These are phyloP conservation scores for Stigmatopora nigra DNA, from an alignment of 2,113 vertebrate species.

Conservation along the genomic window DNA sequence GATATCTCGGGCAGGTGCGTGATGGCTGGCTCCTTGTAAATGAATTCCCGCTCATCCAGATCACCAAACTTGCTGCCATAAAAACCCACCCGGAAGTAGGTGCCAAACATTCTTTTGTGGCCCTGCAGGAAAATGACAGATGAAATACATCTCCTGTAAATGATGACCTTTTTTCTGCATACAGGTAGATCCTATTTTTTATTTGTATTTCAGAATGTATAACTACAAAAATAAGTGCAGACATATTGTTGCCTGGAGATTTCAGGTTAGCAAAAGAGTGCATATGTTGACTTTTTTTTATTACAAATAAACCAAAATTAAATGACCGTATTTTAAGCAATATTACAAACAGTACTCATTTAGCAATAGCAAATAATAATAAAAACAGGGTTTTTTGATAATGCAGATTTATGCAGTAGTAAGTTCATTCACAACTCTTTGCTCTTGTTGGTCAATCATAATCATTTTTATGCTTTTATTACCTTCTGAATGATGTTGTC, in stretches of 20 bases:
- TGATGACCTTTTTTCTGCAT: slow-evolving; percentile 6
- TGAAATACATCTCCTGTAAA: neutral
- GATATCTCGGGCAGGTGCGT: slow-evolving; percentile 97
- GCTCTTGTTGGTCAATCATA: too few species aligned
- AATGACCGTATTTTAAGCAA: too few species aligned
- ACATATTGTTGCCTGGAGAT: too few species aligned
- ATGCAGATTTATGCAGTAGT: too few species aligned
- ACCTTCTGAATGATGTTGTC: slow-evolving; percentile 92
- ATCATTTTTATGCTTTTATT: slow-evolving; percentile 25
- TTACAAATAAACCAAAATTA: too few species aligned
- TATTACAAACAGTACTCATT: too few species aligned
- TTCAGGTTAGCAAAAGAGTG: too few species aligned
- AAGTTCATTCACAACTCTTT: too few species aligned
- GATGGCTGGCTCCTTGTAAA: slow-evolving; percentile 96
- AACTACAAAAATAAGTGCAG: too few species aligned
- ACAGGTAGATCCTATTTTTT: neutral
- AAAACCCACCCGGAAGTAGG: slow-evolving; percentile 98
- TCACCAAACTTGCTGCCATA: slow-evolving; percentile 94
- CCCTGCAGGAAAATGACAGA: slow-evolving; percentile 68
- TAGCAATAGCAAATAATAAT: too few species aligned
- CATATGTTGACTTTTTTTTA: too few species aligned
- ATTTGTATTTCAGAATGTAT: neutral
- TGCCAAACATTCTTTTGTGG: slow-evolving; percentile 97
- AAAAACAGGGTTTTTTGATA: too few species aligned
- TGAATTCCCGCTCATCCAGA: slow-evolving; percentile 91